Conservation (phyloP, 2,888 invertebrate genomes). For the Erebia epiphron region DNA sequence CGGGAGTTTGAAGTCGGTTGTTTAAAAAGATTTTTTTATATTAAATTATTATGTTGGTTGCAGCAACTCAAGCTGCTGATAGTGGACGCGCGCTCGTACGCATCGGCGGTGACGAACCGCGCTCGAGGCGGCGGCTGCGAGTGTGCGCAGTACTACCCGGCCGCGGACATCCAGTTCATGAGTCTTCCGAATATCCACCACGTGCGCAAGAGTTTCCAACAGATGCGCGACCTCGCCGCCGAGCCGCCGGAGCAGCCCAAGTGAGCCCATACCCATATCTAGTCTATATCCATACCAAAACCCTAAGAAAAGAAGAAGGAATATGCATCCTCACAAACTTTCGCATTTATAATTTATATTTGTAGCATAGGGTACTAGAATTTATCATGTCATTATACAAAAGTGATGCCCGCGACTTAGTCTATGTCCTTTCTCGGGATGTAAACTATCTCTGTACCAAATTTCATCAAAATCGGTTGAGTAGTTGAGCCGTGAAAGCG, state of each 20-base stretch:
- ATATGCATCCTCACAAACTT: too few relatives aligned
- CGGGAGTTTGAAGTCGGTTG: too few relatives aligned
- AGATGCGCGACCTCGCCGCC: slow-evolving; percentile 90
- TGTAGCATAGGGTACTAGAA: too few relatives aligned
- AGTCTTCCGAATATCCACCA: slow-evolving; percentile 98
- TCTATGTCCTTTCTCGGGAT: too few relatives aligned
- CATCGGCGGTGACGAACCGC: slow-evolving; percentile 97
- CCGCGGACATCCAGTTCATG: slow-evolving; percentile 98
- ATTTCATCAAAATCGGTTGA: too few relatives aligned
- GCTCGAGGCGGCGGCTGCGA: slow-evolving; percentile 99
- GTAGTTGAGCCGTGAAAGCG: too few relatives aligned
- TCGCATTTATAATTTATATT: too few relatives aligned
- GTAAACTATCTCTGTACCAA: too few relatives aligned
- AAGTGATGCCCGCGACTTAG: too few relatives aligned
- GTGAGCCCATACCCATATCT: slow-evolving; percentile 65
- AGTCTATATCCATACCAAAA: not conserved
- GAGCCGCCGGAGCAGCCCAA: slow-evolving; percentile 90
- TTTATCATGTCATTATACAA: too few relatives aligned
- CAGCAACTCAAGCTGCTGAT: slow-evolving; percentile 89
- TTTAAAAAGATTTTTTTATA: too few relatives aligned
- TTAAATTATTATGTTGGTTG: not conserved
- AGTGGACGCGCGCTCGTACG: slow-evolving; percentile 97
- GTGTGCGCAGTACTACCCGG: slow-evolving; percentile 96
- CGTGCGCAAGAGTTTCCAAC: slow-evolving; percentile 95
- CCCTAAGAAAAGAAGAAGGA: too few relatives aligned